Conservation (phyloP, 53 echinoderm and acorn worm species). For the Paelopatides confundens region DNA sequence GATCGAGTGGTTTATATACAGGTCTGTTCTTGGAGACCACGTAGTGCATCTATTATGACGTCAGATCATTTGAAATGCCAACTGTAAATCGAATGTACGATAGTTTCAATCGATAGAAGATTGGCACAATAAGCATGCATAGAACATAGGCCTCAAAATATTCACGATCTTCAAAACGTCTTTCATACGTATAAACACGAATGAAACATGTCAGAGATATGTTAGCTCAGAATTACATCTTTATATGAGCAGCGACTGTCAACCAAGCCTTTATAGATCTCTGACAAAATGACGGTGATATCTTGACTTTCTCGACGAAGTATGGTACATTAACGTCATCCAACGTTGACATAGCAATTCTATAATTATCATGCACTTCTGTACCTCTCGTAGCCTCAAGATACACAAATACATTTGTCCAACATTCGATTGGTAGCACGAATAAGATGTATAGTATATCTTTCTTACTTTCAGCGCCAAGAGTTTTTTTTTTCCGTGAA, state of each 20-base stretch:
- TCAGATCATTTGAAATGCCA: no score
- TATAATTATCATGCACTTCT: not conserved
- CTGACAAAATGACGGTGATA: not conserved
- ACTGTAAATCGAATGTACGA: no score
- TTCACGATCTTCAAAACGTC: no score
- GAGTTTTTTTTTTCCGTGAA: not conserved
- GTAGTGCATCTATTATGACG: no score
- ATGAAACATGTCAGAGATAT: no score
- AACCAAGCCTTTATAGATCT: not conserved
- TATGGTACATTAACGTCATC: not conserved
- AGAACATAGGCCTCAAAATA: no score
- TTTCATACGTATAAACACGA: no score
- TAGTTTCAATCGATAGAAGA: no score
- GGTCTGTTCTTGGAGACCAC: no score
- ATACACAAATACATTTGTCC: not conserved
- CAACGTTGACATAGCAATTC: not conserved
- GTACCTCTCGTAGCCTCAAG: not conserved
- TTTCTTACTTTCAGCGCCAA: not conserved
- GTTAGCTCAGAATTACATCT: no score
- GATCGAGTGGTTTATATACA: no score
- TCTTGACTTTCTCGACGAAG: not conserved
- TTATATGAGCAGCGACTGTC: not conserved
- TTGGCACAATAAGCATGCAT: no score
- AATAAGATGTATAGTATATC: not conserved
- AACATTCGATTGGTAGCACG: not conserved